These are phyloP conservation scores for Cerastis rubricosa DNA, from an alignment of 2,888 invertebrate genomes.

Conservation along the genomic window DNA sequence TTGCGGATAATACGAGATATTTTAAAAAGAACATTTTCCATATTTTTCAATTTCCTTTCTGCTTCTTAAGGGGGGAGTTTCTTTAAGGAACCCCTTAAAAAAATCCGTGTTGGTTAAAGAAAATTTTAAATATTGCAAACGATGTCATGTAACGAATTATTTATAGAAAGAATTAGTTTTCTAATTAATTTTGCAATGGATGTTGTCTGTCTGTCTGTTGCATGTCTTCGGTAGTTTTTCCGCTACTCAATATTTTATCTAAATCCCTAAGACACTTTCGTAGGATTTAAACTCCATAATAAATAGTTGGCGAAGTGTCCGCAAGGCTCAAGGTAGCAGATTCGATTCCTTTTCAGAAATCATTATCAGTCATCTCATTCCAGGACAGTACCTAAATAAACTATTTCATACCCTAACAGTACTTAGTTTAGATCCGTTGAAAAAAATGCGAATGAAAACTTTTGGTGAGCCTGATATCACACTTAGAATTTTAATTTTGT, in stretches of 20 bases:
- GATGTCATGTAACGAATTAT: not conserved
- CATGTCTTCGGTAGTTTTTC: not conserved
- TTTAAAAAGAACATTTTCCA: constrained; percentile 45
- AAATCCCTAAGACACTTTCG: not conserved
- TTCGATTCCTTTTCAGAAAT: not conserved
- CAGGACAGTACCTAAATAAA: not conserved
- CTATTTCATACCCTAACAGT: not conserved
- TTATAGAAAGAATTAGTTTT: not conserved
- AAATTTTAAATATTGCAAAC: not conserved
- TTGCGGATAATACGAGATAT: constrained; percentile 30
- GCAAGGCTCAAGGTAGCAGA: not conserved
- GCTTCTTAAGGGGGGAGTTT: not conserved
- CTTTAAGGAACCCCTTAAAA: too few relatives aligned
- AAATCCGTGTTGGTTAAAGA: not conserved
- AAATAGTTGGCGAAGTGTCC: not conserved
- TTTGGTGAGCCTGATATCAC: not conserved
- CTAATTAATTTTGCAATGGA: not conserved
- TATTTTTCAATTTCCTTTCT: constrained; percentile 58
- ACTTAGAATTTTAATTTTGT: not conserved
- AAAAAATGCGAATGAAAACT: not conserved
- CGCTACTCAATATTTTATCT: not conserved
- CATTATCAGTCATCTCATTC: not conserved
- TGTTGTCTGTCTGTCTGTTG: too few relatives aligned
- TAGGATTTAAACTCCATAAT: not conserved
- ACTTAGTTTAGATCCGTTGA: not conserved